These are phyloP conservation scores for Plusia festucae DNA, from an alignment of 2,888 invertebrate species.

Conservation along the genomic window DNA sequence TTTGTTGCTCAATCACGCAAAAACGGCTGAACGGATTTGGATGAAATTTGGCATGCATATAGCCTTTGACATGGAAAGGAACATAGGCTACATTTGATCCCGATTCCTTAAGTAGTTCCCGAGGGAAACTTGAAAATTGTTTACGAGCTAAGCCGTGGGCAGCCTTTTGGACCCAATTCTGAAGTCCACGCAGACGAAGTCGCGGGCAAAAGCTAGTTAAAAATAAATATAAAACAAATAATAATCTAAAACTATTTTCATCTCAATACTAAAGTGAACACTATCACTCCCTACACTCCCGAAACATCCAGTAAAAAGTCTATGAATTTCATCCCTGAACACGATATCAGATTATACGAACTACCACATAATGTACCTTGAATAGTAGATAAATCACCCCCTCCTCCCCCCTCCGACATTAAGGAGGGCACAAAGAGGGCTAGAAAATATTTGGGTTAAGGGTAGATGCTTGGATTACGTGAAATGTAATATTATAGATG, in stretches of 20 bases:
- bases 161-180: too few species aligned
- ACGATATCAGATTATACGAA: conserved; percentile 70
- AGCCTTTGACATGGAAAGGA: too few species aligned
- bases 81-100: too few species aligned
- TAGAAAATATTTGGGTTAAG: conserved; percentile 71
- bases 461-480: conserved; percentile 52
- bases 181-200: too few species aligned
- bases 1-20: too few species aligned
- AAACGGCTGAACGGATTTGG: too few species aligned
- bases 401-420: conserved; percentile 63
- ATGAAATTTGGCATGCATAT: too few species aligned
- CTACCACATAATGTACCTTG: conserved; percentile 71
- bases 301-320: conserved; percentile 21
- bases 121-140: too few species aligned
- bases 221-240: too few species aligned
- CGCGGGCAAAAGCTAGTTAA: too few species aligned
- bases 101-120: too few species aligned
- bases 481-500: conserved; percentile 58
- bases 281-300: conserved; percentile 22
- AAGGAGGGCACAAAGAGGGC: conserved; percentile 62
- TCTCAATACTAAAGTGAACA: not conserved
- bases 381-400: conserved; percentile 75
- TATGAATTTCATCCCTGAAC: conserved; percentile 58
- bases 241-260: not conserved
- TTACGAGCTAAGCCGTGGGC: too few species aligned